Conservation (phyloP, 2,113 vertebrate genomes). For the Vanacampus margaritifer region DNA sequence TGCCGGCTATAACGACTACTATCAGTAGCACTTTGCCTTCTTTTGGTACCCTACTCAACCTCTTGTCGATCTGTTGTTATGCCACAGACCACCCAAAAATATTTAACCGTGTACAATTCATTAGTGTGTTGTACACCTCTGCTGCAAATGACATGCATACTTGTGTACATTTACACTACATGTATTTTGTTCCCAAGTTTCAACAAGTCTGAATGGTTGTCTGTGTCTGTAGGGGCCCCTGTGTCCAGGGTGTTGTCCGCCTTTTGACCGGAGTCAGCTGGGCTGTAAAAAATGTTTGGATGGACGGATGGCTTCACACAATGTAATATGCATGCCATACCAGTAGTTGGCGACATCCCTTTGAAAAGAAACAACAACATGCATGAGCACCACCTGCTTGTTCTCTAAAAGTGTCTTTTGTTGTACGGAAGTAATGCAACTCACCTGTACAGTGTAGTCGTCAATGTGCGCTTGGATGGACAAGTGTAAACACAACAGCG, state of each 20-base stretch:
- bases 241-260: background rate
- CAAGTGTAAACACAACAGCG: background rate
- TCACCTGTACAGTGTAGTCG: background rate
- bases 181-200: background rate
- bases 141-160: background rate
- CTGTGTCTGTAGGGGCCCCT: background rate
- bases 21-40: background rate
- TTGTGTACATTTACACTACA: background rate
- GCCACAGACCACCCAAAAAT: background rate
- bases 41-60: background rate
- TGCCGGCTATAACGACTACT: background rate
- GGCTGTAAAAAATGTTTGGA: background rate
- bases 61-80: background rate
- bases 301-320: too few species aligned
- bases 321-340: background rate
- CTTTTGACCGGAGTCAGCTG: background rate
- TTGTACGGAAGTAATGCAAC: background rate
- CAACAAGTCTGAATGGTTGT: background rate
- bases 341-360: background rate
- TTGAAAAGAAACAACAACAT: background rate
- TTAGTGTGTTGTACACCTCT: background rate
- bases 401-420: background rate
- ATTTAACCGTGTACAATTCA: background rate
- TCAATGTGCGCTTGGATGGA: background rate
- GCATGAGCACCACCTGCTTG: background rate